Base-by-base conservation (phyloP, 2,888 invertebrate species). In the Hirtodrosophila trivittata region DNA sequence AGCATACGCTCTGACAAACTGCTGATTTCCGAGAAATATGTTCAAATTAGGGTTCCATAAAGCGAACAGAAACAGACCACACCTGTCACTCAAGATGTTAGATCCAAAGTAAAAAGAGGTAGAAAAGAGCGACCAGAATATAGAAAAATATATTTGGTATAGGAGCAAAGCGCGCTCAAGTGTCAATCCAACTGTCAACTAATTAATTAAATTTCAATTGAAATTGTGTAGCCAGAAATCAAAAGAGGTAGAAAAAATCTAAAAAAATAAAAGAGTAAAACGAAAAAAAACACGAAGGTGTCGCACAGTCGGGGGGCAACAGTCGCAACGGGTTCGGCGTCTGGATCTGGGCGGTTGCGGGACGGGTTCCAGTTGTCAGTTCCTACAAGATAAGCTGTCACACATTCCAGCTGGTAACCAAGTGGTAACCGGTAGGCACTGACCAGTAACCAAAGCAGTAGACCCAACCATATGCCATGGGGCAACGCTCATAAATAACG, bases 121-220 rank as follows among this genome's bases (percentile, higher is more conserved):
- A 21, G 28, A 51, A 32, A 28, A 39, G 35, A 10, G 33, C 21
- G 18, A 28, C 28, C 54, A 47, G 58, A 26, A 56, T 50, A 37
- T 32, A 39, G 32, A 47, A 26, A 58, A 42, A 51, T 54, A 41
- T 39, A 21, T 58, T 46, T 47, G 59, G 41, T 45, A 39, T 32
- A 32, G 4, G 26, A 55, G 16, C 60, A 62, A 66, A 73, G 74
- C 81, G 66, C 75, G 62, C 66, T 71, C 78, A 67, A 64, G 52
- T 76, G 89, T 88, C 89, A 88, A 86, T 87, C 88, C 83, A 74
- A 84, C 88, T 89, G 89, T 89, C 89, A 88, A 86, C 88, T 89
- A 89, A 89, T 89, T 89, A 89, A 89, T 89, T 89, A 89, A 89
- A 89, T 88, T 89, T 89, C 89, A 89, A 89, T 89, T 89, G 88